Evolutionary conservation across 2,888 invertebrate genomes (phyloP).

Genomic region (Siphonodentalium dalli): DNA sequence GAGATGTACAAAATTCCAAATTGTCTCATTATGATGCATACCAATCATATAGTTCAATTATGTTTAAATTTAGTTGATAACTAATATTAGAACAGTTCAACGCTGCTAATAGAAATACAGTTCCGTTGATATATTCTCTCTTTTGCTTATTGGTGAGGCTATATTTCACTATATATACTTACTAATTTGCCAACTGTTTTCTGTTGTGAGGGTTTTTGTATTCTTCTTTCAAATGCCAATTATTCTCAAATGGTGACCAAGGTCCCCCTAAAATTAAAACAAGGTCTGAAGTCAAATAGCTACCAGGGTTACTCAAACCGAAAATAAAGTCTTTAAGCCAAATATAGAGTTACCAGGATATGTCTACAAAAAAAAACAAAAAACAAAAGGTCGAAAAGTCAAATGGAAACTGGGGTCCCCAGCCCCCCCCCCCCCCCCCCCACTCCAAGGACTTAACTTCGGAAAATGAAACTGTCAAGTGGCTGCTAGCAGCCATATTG

Average conservation of each 20-base stretch:
- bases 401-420: no score
- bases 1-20: no score
- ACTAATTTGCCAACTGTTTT: conserved; percentile 77
- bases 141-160: no score
- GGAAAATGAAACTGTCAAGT: no score
- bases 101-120: neutral
- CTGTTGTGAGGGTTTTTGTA: conserved; percentile 84
- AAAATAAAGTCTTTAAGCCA: neutral
- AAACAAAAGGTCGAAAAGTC: neutral
- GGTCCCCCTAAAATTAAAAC: conserved; percentile 76
- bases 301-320: neutral
- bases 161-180: conserved; percentile 41
- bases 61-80: neutral
- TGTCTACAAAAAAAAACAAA: conserved; percentile 1
- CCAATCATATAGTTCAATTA: no score
- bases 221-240: conserved; percentile 92
- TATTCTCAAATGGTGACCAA: conserved; percentile 94
- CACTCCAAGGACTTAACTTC: no score
- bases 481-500: no score
- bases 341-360: no score
- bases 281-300: neutral
- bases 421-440: no score
- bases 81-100: neutral
- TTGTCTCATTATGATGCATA: no score
- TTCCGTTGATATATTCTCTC: no score